These are phyloP conservation scores for Abrostola triplasia DNA, from an alignment of 2,888 invertebrate species.

Conservation along the genomic window DNA sequence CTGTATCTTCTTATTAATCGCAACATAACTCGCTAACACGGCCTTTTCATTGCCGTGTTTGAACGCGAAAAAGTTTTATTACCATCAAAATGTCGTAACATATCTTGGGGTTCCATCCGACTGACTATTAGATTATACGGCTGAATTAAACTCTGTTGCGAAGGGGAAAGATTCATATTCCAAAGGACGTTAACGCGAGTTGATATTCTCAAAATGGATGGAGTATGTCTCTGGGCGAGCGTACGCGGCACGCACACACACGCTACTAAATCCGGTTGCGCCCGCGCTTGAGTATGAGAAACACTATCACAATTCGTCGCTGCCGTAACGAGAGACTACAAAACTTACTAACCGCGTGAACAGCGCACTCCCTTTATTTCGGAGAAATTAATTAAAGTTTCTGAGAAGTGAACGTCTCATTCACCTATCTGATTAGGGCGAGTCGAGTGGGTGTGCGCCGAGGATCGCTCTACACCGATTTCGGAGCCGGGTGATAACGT, in stretches of 20 bases:
- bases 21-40: slow-evolving; percentile 60
- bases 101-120: slow-evolving; percentile 54
- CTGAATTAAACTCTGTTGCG: slow-evolving; percentile 60
- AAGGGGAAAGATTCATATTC: slow-evolving; percentile 58
- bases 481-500: slow-evolving; percentile 58
- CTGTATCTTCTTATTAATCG: slow-evolving; percentile 56
- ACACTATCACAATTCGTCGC: slow-evolving; percentile 72
- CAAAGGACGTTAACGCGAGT: slow-evolving; percentile 43
- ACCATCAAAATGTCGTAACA: slow-evolving; percentile 62
- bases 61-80: slow-evolving; percentile 64
- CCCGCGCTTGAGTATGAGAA: slow-evolving; percentile 63
- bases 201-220: slow-evolving; percentile 60
- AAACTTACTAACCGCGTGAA: slow-evolving; percentile 73
- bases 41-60: slow-evolving; percentile 62
- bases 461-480: slow-evolving; percentile 49
- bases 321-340: slow-evolving; percentile 71
- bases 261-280: slow-evolving; percentile 70
- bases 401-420: slow-evolving; percentile 75
- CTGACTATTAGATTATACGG: slow-evolving; percentile 46
- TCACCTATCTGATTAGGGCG: slow-evolving; percentile 76
- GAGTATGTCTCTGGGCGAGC: slow-evolving; percentile 57
- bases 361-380: slow-evolving; percentile 71
- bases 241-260: slow-evolving; percentile 62
- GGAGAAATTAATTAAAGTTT: slow-evolving; percentile 82
- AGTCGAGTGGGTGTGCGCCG: slow-evolving; percentile 46